A percentile compares a stretch with the other conserved stretches of the same genome.
phyloP scores from a whole-genome alignment of 2,888 invertebrate genomes.

The Chironomus tentans region DNA sequence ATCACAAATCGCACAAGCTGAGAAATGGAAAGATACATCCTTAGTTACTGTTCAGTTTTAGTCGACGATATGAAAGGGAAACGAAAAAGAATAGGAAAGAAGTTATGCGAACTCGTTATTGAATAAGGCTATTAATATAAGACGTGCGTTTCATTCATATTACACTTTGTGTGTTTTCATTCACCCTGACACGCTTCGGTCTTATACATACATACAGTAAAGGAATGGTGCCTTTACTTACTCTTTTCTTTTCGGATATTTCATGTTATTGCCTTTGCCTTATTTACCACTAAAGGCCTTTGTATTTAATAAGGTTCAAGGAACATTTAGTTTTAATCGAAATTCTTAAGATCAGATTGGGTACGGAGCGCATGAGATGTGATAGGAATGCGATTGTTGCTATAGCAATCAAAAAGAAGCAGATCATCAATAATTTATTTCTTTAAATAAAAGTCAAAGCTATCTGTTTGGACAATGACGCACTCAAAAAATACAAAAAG shows the following conservation, averaged over 20 bases:
- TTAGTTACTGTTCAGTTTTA: no score
- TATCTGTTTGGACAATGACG: no score
- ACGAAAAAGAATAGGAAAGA: not conserved
- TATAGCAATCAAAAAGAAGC: no score
- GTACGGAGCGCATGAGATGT: no score
- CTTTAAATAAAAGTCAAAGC: no score
- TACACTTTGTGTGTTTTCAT: not conserved
- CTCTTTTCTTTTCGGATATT: not conserved
- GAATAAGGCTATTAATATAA: constrained; percentile 22
- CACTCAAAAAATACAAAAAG: no score
- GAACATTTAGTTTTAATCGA: not conserved
- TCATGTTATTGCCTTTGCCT: not conserved
- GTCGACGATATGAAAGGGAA: not conserved
- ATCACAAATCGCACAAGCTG: no score
- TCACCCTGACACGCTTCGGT: not conserved
- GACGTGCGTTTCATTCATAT: constrained; percentile 19
- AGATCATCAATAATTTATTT: no score
- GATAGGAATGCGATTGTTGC: no score
- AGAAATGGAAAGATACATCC: no score
- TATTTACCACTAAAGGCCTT: not conserved
- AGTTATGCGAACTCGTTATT: constrained; percentile 19
- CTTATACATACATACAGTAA: not conserved
- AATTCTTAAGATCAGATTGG: not conserved
- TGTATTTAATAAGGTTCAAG: not conserved
- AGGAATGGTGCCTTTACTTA: not conserved